Conservation (phyloP, 2,113 vertebrate species). For the Recurvirostra avosetta region DNA sequence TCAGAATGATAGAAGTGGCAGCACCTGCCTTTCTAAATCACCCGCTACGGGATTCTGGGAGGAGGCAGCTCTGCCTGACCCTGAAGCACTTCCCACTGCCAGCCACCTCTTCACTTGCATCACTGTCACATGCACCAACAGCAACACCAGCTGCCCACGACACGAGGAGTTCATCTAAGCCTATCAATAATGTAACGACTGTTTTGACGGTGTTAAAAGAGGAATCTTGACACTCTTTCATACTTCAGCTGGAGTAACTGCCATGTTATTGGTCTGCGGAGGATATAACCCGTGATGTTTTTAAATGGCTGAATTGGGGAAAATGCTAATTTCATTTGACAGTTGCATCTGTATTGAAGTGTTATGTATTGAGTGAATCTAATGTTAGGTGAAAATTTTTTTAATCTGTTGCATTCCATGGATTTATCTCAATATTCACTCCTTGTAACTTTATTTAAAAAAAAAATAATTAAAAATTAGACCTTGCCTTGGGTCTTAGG, state of each 20-base stretch:
- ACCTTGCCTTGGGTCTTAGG: not conserved
- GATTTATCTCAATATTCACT: not conserved
- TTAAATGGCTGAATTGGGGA: not conserved
- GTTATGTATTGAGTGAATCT: not conserved
- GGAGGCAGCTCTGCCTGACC: not conserved
- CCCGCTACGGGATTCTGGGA: rapidly evolving
- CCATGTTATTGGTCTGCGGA: not conserved
- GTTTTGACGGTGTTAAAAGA: not conserved
- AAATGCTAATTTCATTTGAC: not conserved
- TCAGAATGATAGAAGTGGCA: not conserved
- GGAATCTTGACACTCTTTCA: not conserved
- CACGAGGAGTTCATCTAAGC: not conserved
- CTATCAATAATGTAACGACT: rapidly evolving
- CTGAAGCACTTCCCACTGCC: not conserved
- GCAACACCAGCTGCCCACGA: not conserved
- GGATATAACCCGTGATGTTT: not conserved
- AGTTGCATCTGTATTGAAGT: not conserved
- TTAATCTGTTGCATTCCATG: not conserved
- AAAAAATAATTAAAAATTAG: not conserved
- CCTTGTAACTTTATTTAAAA: not conserved
- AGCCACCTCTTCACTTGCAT: not conserved
- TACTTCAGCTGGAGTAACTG: not conserved
- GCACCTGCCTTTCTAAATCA: not conserved
- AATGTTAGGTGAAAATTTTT: not conserved
- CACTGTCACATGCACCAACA: not conserved